These are phyloP conservation scores for Diaphora mendica DNA, from an alignment of 2,888 invertebrate genomes.

Conservation along the genomic window DNA sequence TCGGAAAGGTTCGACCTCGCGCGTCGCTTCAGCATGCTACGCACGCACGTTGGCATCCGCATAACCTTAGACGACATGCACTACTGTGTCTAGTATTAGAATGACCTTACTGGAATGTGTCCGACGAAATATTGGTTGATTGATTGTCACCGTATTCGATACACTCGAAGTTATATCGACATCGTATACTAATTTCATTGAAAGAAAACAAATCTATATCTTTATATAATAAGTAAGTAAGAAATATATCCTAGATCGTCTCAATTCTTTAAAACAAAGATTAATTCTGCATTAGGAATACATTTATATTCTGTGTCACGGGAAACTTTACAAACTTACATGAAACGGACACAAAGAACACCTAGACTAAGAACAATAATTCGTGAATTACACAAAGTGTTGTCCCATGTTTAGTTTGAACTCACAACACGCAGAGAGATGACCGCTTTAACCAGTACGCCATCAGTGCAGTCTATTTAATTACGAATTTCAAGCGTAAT, in stretches of 20 bases:
- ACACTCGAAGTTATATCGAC: background rate
- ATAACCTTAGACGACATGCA: constrained; percentile 72
- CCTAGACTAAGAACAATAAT: too few relatives aligned
- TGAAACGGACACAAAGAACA: too few relatives aligned
- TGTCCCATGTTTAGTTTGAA: too few relatives aligned
- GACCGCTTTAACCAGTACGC: too few relatives aligned
- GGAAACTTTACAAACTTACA: too few relatives aligned
- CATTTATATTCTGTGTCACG: too few relatives aligned
- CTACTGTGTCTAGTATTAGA: constrained; percentile 42
- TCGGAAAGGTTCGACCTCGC: constrained; percentile 73
- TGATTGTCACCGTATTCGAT: background rate
- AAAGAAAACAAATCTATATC: background rate
- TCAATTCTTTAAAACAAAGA: too few relatives aligned
- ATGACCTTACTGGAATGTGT: constrained; percentile 51
- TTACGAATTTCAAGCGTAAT: background rate
- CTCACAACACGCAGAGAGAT: too few relatives aligned
- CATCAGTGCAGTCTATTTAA: background rate
- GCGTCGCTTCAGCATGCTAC: constrained; percentile 65
- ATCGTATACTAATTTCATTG: background rate
- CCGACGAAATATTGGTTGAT: background rate
- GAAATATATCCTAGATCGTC: background rate
- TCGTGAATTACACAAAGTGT: too few relatives aligned
- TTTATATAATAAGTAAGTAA: background rate
- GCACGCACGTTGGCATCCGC: constrained; percentile 80
- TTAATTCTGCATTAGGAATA: too few relatives aligned